Base-by-base conservation (phyloP, 2,888 invertebrate species). In the Epinotia ramella region DNA sequence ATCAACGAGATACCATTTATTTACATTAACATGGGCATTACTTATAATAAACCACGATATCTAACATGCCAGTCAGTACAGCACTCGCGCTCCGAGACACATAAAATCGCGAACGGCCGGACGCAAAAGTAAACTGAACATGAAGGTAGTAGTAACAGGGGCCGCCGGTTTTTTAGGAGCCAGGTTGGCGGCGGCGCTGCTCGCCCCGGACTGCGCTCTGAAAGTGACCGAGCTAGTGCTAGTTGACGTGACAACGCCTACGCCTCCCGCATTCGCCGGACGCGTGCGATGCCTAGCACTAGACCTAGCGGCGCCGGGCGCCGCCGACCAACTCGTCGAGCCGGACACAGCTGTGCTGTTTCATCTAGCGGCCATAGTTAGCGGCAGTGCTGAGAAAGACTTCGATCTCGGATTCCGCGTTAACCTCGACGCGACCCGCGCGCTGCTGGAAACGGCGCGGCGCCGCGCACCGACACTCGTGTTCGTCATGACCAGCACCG, bases 291-390 rank as follows among this genome's bases (percentile, higher is more conserved):
- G 79, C 6, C 63, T 87, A 0, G 84, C 85, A 0, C 77, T 83
- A 6, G 86, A 88, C 75, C 78, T 88, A 4, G 70, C 81, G 4
- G 79, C 78, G 9, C 79, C 85, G 11, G 84, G 80, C 0, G 88
- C 87, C 24, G 87, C 88, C 3, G 84, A 83, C 2, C 74, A 67
- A 0, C 82, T 91, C 1, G 80, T 91, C 9, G 79, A 82, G 6
- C 18, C 81, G n/a, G 81, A 83, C 20, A 83, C 84, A 57, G 85
- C 86, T 71, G 83, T 88, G 12, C 67, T 93, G 18, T 90, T 92
- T 78, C 94, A 94, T 77, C 84, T 94, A 2, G 93, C 93, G 2
- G 93, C 94, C 20, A 82, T 91, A 11, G 92, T 94, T 40, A 93
- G 93, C 76, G 93, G 94, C 0, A 87, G 87, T 63, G 91, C 93